Evolutionary conservation across 53 echinoderm and acorn worm species (phyloP), one percentile per base, ranked within the genome.

Genomic region (Crossaster papposus): DNA sequence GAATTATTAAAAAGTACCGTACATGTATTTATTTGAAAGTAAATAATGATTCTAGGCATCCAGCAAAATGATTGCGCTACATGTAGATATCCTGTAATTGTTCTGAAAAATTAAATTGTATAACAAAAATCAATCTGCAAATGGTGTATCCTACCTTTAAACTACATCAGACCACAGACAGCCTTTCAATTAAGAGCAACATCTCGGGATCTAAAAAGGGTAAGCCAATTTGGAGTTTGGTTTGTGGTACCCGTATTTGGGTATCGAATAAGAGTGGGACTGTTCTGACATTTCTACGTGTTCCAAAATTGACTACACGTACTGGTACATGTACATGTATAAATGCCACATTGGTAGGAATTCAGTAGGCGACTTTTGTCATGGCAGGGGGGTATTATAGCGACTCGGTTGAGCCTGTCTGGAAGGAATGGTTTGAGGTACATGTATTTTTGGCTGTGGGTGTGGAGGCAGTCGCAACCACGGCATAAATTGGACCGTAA

Each of bases 341-440:
- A 32, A 36, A 15, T 73, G 74, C 74, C 30, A 35, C 34, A 35
- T 73, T 32, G 34, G 36, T 28, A 17, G 74, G 35, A 73, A 34
- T 73, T 35, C 35, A 73, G 74, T 73, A 36, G 74, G 74, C 74
- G 74, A 4, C 35, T 28, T 34, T 17, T 5, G 74, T 31, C 74
- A 2, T 73, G 74, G 74, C 74, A 73, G 74, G 74, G 44, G 74
- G 35, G 74, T 35, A 36, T 73, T 73, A n/a, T n/a, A 73, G 35
- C 33, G 11, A 32, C 74, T 34, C 74, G 74, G 11, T 14, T 14
- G 28, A 4, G 35, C 15, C 28, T 33, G 74, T 33, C 74, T 34
- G 20, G 32, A 73, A 11, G 36, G 74, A 17, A 20, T 36, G 23
- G 35, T 35, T n/a, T n/a, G n/a, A n/a, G n/a, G n/a, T n/a, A 35